Conservation (phyloP, 2,888 invertebrate species). For the Lasiommata megera region DNA sequence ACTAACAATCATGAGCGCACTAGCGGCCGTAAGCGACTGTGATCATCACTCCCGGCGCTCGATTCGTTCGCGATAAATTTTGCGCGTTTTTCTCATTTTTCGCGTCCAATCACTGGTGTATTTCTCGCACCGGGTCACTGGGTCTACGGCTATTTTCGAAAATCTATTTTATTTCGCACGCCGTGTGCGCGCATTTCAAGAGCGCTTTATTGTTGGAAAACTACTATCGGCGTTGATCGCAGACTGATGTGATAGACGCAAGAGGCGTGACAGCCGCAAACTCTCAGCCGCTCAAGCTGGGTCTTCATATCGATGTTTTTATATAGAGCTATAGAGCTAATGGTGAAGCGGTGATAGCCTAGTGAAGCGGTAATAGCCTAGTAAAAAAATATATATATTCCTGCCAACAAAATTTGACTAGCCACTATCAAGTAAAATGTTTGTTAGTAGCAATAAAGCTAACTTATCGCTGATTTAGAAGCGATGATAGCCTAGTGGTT, state of each 20-base stretch:
- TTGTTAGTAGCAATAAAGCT: too few species aligned
- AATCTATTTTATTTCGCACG: constrained; percentile 13
- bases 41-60: constrained; percentile 14
- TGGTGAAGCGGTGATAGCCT: too few species aligned
- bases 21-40: neutral
- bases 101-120: constrained; percentile 2
- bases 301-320: too few species aligned
- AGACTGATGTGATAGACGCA: neutral
- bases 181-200: neutral
- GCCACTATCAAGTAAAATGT: too few species aligned
- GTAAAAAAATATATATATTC: too few species aligned
- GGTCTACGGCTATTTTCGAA: constrained; percentile 28
- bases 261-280: too few species aligned
- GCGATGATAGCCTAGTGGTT: too few species aligned
- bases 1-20: constrained; percentile 11
- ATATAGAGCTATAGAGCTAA: too few species aligned
- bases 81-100: constrained; percentile 33
- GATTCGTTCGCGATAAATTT: constrained; percentile 30
- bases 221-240: neutral
- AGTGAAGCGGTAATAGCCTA: too few species aligned
- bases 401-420: too few species aligned
- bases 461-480: too few species aligned
- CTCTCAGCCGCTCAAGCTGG: too few species aligned
- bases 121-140: constrained; percentile 26
- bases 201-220: constrained; percentile 13